Base-by-base conservation (phyloP, 2,113 vertebrate genomes). In the Leuciscus idus region DNA sequence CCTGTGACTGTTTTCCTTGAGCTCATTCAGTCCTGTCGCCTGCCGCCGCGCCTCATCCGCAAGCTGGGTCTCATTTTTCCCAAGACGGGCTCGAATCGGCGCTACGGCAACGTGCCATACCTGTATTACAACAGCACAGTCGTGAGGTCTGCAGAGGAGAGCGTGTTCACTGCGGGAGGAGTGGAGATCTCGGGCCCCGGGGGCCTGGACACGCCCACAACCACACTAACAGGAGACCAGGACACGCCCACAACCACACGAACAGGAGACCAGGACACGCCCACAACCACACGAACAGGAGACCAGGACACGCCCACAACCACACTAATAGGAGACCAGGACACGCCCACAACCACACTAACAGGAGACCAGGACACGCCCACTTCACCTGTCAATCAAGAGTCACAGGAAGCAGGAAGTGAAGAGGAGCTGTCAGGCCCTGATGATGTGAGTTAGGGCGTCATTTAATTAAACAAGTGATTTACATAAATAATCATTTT, bases 101-200 rank as follows among this genome's bases (percentile, higher is more conserved):
- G 97, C 62, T 99, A 99, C 0, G 97, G 97, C 57, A 99, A 96
- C 0, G 98, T 99, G 46, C 97, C 97, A 8, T 99, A 96, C 76
- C 72, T 93, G 9, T 99, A 99, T 79, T 86, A 64, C 59, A 74
- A 94, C 91, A 94, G 94, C 0, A 87, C 90, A 70, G 94, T 89
- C 0, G 80, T 96, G 1, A 80, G 87, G 13, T 82, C 86, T 33
- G 92, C 90, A 50, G 94, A 96, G 36, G 96, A 95, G 83, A 90
- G 94, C 0, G 95, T 99, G 46, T 96, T 97, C 87, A 99, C 97
- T 0, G 97, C 96, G 0, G 68, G 91, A 0, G 97, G 98, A 1
- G 96, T 96, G 82, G 97, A 98, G 91, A 96, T 98, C 91, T 92
- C 89, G 0, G 95, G 93, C 5, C 93, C 93, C 0, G 94, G 91